Evolutionary conservation across 2,113 vertebrate genomes (phyloP).

Genomic region (Leucoraja erinaceus): DNA sequence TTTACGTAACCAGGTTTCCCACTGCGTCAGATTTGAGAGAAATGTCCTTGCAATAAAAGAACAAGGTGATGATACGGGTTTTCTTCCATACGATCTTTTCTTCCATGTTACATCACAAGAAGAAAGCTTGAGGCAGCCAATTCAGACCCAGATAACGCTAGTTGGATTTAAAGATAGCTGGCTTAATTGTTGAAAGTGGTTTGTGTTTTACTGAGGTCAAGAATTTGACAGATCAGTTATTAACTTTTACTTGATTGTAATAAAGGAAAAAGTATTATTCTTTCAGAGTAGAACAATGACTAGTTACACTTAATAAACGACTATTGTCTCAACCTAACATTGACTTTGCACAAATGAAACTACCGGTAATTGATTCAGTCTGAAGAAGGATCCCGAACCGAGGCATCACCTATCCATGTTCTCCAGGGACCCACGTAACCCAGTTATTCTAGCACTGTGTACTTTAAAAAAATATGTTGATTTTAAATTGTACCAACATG

Average conservation of each 20-base stretch:
- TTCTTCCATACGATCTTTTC: background rate
- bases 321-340: background rate
- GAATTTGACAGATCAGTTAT: background rate
- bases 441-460: too few relatives aligned
- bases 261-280: background rate
- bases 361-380: background rate
- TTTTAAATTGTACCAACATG: background rate
- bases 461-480: background rate
- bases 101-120: background rate
- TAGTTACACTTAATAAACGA: background rate
- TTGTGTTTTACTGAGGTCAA: background rate
- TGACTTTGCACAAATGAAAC: background rate
- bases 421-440: too few relatives aligned
- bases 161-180: background rate
- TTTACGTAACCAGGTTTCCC: background rate
- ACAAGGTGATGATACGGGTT: background rate
- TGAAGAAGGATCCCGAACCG: too few relatives aligned
- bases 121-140: background rate
- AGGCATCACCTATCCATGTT: too few relatives aligned
- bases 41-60: background rate
- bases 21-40: background rate
- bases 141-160: background rate
- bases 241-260: background rate
- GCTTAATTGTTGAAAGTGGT: background rate
- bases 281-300: background rate